A percentile compares a stretch with the other conserved stretches of the same genome.
Conservation (phyloP, 2,888 invertebrate species). For the Biston betularia region DNA sequence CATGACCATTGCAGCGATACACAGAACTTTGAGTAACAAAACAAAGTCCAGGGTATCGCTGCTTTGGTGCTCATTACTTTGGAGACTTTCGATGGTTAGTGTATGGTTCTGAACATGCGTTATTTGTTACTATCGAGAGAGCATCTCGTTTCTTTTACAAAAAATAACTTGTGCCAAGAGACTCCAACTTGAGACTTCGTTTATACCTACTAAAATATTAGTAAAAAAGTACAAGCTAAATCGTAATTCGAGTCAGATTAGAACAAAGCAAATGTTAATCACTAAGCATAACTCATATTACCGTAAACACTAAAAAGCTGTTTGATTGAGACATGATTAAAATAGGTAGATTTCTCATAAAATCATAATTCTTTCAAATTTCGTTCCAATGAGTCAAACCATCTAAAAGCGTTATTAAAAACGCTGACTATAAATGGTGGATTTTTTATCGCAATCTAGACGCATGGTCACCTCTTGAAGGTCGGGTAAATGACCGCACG, state of each 20-base stretch:
- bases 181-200: no score
- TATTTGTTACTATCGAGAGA: no score
- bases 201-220: no score
- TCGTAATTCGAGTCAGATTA: no score
- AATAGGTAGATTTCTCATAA: background rate
- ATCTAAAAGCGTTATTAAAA: conserved; percentile 16
- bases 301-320: background rate
- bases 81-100: no score
- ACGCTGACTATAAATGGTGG: conserved; percentile 12
- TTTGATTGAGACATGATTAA: background rate
- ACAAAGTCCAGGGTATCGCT: no score
- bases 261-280: background rate
- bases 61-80: no score
- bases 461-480: conserved; percentile 24
- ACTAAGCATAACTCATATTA: background rate
- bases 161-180: no score
- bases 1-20: no score
- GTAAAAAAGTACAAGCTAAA: background rate
- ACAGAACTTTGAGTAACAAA: no score
- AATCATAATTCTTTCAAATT: background rate
- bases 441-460: conserved; percentile 28
- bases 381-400: conserved; percentile 1
- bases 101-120: no score
- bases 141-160: no score
- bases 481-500: conserved; percentile 14